These are phyloP conservation scores for Cyrtodaria siliqua DNA, from an alignment of 2,888 invertebrate species.

Conservation along the genomic window DNA sequence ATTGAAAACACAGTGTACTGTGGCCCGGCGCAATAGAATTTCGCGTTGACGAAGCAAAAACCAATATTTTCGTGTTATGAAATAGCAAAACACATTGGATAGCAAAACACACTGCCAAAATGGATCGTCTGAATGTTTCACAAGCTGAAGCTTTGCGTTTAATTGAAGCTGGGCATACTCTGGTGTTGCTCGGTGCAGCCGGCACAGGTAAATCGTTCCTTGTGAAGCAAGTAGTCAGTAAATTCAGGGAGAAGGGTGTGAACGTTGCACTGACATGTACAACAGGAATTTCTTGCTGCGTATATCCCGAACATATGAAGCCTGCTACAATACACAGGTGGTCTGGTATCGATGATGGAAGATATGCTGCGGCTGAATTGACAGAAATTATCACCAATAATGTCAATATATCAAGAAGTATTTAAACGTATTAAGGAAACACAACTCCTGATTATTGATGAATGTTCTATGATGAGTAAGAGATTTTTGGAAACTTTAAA, in stretches of 20 bases:
- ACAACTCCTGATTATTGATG: constrained; percentile 42
- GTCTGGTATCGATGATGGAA: constrained; percentile 46
- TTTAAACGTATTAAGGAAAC: constrained; percentile 8
- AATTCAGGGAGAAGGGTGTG: constrained; percentile 1
- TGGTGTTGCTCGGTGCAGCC: constrained; percentile 26
- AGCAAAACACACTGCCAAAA: no score
- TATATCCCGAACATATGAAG: constrained; percentile 12
- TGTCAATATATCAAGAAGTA: constrained; percentile 20
- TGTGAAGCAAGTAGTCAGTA: constrained; percentile 15
- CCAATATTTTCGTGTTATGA: no score
- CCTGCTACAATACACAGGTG: constrained; percentile 42
- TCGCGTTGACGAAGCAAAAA: no score
- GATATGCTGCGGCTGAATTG: constrained; percentile 32
- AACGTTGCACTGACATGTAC: constrained; percentile 30
- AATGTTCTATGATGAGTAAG: constrained; percentile 43
- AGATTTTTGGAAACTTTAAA: constrained; percentile 18
- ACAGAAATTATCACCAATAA: constrained; percentile 22
- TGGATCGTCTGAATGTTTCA: constrained; percentile 18
- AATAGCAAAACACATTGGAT: no score
- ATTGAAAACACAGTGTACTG: no score
- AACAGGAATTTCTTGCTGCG: constrained; percentile 41
- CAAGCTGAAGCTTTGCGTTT: constrained; percentile 26
- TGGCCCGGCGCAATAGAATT: no score
- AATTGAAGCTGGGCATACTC: constrained; percentile 29
- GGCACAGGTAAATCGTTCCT: constrained; percentile 38